Base-by-base conservation (phyloP, 1,140 invertebrate genomes). In the Zophobas morio region DNA sequence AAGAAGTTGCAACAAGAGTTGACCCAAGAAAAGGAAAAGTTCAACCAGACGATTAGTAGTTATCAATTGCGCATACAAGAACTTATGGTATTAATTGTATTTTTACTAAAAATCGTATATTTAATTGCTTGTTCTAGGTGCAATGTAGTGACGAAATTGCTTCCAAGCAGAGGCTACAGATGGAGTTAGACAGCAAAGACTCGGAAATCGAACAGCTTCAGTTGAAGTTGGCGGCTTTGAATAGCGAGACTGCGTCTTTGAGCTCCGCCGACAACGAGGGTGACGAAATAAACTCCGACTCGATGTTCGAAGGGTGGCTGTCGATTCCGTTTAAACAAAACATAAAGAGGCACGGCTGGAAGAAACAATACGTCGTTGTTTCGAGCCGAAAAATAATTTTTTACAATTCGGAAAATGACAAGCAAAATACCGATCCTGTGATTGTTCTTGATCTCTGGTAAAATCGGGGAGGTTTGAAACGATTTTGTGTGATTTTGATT, bases 311-410 rank as follows among this genome's bases (percentile, higher is more conserved):
- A 87, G 98, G 97, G 54, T 99, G 97, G 96, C 88, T 99, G 5
- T 96, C 95, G 54, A 93, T 99, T 80, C 98, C 98, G 35, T 96
- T 95, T 82, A 98, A 98, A 86, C 95, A 97, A 86, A 99, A 99
- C 85, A 98, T 98, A 74, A 92, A 95, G 75, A 90, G 96, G 73
- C 96, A 98, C 86, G 97, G 96, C 36, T 99, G 98, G 98, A 96
- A 95, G 86, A 97, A 96, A 82, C 97, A 99, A 87, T 99, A 96
- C 86, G 96, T 99, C 2, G 97, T 99, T 34, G 97, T 99, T 8
- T 98, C 96, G 20, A 98, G 96, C 76, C 94, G 96, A 84, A 99
- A 99, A 87, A 98, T 99, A 72, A 96, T 99, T 56, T 99, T 99
- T 88, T 99, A 99, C 85, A 98, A 98, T 88, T 94, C 93, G 34